Evolutionary conservation across 2,797 vertebrate species (phyloP), one percentile per base, ranked within the genome.

Genomic region (Anguilla anguilla): DNA sequence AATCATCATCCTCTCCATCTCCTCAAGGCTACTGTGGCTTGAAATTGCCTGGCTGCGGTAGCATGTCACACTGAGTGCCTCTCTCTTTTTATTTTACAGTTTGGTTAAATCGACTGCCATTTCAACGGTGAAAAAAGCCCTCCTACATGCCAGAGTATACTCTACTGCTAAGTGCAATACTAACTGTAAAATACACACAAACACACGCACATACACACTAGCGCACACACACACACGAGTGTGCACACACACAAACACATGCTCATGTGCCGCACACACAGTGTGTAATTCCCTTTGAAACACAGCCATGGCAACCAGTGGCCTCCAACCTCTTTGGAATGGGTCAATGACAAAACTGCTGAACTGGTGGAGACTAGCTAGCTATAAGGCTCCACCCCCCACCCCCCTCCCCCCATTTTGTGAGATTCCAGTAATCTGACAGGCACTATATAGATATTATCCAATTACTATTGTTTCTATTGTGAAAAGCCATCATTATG

Each of bases 21-120:
- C 35, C 86, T 87, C 79, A 84, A 74, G 87, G 86, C 67, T 82
- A 77, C 86, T 85, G 64, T 28, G 81, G 19, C 15, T 57, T 17
- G 53, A 67, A 28, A 79, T 57, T 53, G 69, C 59, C 64, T 7
- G n/a, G 59, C 59, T 72, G 74, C 43, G n/a, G 53, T 84, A 86
- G 51, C 57, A 83, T 83, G 43, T 86, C 35, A 53, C 28, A 59
- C 25, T 61, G 85, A 84, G 39, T 25, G 81, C 51, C 59, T 59
- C 77, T 53, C 28, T 83, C 43, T 84, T 86, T 85, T 79, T 64
- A 88, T 88, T 77, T 59, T 31, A 87, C 81, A 86, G 77, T 85
- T 49, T 43, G n/a, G 64, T 88, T 87, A 81, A 88, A 86, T 19
- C n/a, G 28, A n/a, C 77, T 57, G 46, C 46, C 55, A 43, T 61